These are phyloP conservation scores for Drosophila pseudoananassae DNA, from an alignment of 1,140 invertebrate genomes.

Conservation along the genomic window DNA sequence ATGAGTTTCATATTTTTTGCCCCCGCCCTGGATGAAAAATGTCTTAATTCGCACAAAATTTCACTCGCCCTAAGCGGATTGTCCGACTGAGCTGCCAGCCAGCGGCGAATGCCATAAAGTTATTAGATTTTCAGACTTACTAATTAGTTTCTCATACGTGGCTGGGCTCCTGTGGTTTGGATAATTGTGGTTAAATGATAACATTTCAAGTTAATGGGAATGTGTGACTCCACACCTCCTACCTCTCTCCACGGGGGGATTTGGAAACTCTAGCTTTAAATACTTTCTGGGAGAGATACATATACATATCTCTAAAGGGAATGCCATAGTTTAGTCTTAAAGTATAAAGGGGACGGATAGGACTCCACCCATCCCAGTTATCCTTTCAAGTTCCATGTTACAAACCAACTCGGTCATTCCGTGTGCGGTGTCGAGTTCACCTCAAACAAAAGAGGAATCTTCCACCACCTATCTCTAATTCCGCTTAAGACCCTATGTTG, in stretches of 20 bases:
- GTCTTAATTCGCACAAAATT: constrained; percentile 71
- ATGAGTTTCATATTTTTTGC: constrained; percentile 42
- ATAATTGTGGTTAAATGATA: constrained; percentile 32
- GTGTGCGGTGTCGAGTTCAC: constrained; percentile 3
- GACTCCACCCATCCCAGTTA: no score
- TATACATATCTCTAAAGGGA: no score
- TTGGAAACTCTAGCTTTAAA: not conserved
- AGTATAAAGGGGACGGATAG: no score
- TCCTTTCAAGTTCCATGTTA: not conserved
- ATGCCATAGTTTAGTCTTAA: no score
- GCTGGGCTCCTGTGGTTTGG: constrained; percentile 29
- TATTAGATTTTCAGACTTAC: constrained; percentile 44
- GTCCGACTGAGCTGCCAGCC: constrained; percentile 17
- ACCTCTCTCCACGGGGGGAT: not conserved
- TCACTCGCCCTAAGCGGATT: constrained; percentile 61
- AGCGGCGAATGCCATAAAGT: constrained; percentile 44
- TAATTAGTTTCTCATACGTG: constrained; percentile 59
- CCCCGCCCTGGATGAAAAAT: constrained; percentile 44
- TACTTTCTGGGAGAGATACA: not conserved
- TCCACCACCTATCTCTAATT: constrained; percentile 23
- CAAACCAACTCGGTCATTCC: not conserved
- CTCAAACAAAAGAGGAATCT: constrained; percentile 16
- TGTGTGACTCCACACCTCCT: not conserved
- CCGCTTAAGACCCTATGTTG: constrained; percentile 27
- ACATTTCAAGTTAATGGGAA: not conserved